Conservation (phyloP, 92 coral and sea anemone species). For the Meandrina meandrites region DNA sequence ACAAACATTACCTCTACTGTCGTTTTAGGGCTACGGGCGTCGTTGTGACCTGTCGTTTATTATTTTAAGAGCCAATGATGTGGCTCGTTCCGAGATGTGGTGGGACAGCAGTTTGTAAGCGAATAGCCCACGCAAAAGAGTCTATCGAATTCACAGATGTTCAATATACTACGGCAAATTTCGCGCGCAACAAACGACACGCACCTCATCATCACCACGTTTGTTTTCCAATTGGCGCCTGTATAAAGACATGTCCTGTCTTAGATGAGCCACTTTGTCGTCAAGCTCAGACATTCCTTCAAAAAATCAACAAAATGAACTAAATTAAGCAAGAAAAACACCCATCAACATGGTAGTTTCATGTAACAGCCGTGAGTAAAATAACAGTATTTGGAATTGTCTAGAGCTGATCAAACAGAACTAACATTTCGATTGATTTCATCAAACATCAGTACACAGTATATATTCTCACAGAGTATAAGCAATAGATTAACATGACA, state of each 20-base stretch:
- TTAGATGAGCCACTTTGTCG: conserved; percentile 61
- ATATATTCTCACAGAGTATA: neutral
- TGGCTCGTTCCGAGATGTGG: too few species aligned
- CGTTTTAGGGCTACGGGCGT: neutral
- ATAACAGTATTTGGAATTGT: too few species aligned
- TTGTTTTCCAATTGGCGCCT: conserved; percentile 70
- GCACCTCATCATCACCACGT: conserved; percentile 85
- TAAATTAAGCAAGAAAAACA: too few species aligned
- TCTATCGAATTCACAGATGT: neutral
- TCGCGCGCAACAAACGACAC: neutral
- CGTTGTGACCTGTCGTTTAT: neutral
- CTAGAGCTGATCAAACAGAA: too few species aligned
- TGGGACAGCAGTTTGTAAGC: neutral
- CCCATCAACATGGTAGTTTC: too few species aligned
- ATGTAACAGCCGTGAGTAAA: too few species aligned
- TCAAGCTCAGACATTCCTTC: conserved; percentile 69
- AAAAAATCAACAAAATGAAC: neutral
- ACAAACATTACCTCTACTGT: too few species aligned
- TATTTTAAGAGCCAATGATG: too few species aligned
- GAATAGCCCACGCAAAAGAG: neutral
- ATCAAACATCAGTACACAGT: neutral
- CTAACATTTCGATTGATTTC: too few species aligned
- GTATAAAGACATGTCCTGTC: conserved; percentile 70
- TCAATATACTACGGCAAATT: neutral
- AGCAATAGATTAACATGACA: neutral